phyloP scores from a whole-genome alignment of 2,888 invertebrate species.

The Teleiodes luculella region DNA sequence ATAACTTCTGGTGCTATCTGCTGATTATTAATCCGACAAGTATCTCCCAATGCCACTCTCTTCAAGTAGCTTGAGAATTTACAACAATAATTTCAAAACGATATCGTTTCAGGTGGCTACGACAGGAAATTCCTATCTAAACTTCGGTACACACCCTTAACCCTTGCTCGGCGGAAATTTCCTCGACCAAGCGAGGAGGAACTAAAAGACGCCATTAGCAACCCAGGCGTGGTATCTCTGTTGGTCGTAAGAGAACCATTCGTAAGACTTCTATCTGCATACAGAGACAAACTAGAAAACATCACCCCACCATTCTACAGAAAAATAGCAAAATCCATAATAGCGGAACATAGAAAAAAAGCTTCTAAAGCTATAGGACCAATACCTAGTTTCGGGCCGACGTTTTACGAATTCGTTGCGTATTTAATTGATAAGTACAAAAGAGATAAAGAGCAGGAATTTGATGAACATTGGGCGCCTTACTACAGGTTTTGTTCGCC shows the following conservation, averaged over 20 bases:
- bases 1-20: no score
- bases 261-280: slow-evolving; percentile 84
- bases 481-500: slow-evolving; percentile 82
- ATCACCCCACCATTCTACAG: slow-evolving; percentile 83
- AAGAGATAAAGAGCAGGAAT: slow-evolving; percentile 54
- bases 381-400: slow-evolving; percentile 73
- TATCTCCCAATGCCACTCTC: no score
- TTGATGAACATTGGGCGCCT: slow-evolving; percentile 83
- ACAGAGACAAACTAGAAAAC: slow-evolving; percentile 86
- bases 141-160: slow-evolving; percentile 81
- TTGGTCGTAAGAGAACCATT: slow-evolving; percentile 86
- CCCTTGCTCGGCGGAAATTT: slow-evolving; percentile 83
- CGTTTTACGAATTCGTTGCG: slow-evolving; percentile 84
- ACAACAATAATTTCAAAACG: neutral
- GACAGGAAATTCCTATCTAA: slow-evolving; percentile 78
- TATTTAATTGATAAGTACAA: slow-evolving; percentile 82
- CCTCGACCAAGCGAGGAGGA: slow-evolving; percentile 82
- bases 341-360: slow-evolving; percentile 77
- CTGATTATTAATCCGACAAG: no score
- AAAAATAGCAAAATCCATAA: slow-evolving; percentile 82
- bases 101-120: slow-evolving; percentile 73
- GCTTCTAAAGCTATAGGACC: slow-evolving; percentile 49
- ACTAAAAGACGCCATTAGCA: slow-evolving; percentile 76
- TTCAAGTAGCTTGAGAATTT: no score
- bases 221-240: slow-evolving; percentile 81